Percentiles rank a stretch among this genome's conserved stretches.
Conservation (phyloP, 2,888 invertebrate species). For the Stenolophus ochropezus region DNA sequence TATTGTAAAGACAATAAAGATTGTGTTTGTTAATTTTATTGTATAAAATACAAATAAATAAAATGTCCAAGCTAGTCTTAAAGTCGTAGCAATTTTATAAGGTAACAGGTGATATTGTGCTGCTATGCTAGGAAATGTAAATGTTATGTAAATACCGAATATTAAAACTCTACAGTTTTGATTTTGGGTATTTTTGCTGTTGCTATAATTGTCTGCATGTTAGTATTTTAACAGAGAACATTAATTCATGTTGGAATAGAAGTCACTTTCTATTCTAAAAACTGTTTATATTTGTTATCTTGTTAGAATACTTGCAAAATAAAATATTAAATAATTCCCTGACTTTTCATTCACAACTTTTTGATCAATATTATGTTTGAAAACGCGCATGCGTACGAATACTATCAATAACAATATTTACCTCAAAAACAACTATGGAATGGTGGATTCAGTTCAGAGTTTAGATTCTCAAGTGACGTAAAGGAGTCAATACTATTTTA, state of each 20-base stretch:
- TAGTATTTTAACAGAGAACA: slow-evolving; percentile 49
- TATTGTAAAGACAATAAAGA: slow-evolving; percentile 56
- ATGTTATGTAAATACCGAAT: not conserved
- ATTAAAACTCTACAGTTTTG: not conserved
- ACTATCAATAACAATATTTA: not conserved
- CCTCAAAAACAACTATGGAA: not conserved
- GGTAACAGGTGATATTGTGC: slow-evolving; percentile 26
- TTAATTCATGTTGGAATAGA: not conserved
- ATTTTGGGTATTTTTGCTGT: slow-evolving; percentile 36
- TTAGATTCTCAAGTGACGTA: slow-evolving; percentile 28
- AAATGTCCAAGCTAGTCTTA: slow-evolving; percentile 54
- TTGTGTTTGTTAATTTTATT: slow-evolving; percentile 48
- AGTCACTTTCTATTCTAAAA: slow-evolving; percentile 30
- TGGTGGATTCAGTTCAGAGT: not conserved
- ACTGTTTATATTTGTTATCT: slow-evolving; percentile 51
- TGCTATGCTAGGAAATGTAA: slow-evolving; percentile 16
- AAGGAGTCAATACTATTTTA: slow-evolving; percentile 46
- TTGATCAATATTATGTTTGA: not conserved
- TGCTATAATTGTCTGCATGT: slow-evolving; percentile 55
- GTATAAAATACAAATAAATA: slow-evolving; percentile 56
- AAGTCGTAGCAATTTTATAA: slow-evolving; percentile 41
- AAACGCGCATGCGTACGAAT: slow-evolving; percentile 11
- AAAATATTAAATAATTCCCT: slow-evolving; percentile 1
- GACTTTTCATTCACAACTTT: not conserved
- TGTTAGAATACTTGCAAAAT: slow-evolving; percentile 50